phyloP scores from a whole-genome alignment of 2,797 vertebrate genomes.

The Eutrigla gurnardus region DNA sequence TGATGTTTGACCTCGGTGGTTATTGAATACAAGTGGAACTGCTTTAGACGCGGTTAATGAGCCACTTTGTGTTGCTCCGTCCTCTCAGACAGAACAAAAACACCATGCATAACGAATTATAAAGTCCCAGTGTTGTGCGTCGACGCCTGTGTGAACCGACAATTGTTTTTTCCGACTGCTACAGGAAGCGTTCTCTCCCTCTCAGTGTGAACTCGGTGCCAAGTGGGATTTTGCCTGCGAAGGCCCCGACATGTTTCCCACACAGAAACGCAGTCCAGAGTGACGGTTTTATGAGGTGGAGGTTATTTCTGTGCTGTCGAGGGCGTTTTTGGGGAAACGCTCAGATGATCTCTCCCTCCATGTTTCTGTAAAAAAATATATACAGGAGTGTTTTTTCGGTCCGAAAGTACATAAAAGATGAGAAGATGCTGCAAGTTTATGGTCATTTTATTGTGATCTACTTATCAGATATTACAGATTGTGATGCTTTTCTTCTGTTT shows the following conservation, averaged over 20 bases:
- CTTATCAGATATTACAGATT: no score
- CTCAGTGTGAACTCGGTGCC: neutral
- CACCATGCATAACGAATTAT: neutral
- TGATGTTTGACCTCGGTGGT: slow-evolving; percentile 4
- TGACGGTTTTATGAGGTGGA: slow-evolving; percentile 2
- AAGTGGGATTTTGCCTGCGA: slow-evolving; percentile 15
- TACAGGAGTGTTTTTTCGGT: neutral
- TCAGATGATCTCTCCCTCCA: slow-evolving; percentile 16
- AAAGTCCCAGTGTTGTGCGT: neutral
- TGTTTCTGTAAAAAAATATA: slow-evolving; percentile 25
- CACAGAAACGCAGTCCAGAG: slow-evolving; percentile 11
- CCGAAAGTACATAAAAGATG: neutral
- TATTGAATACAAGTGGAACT: neutral
- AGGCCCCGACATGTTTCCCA: slow-evolving; percentile 46
- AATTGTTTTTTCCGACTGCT: neutral
- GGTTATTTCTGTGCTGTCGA: slow-evolving; percentile 51
- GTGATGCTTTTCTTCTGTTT: neutral
- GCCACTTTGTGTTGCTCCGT: neutral
- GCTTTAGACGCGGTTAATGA: neutral
- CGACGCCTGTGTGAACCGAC: neutral
- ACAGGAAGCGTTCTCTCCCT: slow-evolving; percentile 22
- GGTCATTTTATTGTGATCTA: neutral
- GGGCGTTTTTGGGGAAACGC: slow-evolving; percentile 42
- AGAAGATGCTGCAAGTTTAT: neutral
- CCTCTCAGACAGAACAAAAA: slow-evolving; percentile 10